Evolutionary conservation across 1,140 invertebrate species (phyloP).

Genomic region (Choristoneura fumiferana): DNA sequence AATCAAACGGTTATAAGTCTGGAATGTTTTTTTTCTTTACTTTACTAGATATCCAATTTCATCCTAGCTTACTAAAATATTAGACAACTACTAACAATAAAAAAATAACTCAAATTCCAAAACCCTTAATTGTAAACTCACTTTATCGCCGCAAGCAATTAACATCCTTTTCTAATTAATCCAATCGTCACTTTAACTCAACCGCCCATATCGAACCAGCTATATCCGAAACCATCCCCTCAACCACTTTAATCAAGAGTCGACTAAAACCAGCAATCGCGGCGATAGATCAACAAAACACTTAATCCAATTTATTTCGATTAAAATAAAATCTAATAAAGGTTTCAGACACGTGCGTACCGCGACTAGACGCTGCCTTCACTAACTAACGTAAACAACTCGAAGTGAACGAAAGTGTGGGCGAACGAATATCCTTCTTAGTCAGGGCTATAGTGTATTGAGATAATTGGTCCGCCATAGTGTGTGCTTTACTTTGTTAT

Average conservation of each 20-base stretch:
- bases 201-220: too few species aligned
- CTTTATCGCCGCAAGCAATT: conserved; percentile 10
- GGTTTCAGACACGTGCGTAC: neutral
- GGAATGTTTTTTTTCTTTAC: too few species aligned
- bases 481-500: too few species aligned
- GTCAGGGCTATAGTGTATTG: conserved; percentile 2
- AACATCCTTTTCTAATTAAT: conserved; percentile 4
- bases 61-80: too few species aligned
- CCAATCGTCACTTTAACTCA: conserved; percentile 12
- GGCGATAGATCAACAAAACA: too few species aligned
- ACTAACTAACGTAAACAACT: conserved; percentile 9
- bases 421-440: conserved; percentile 1
- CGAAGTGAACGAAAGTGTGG: conserved; percentile 10
- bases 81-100: too few species aligned
- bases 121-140: neutral
- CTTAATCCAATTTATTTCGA: conserved; percentile 4
- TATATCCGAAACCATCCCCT: too few species aligned
- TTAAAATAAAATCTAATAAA: conserved; percentile 10
- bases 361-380: neutral
- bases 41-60: too few species aligned
- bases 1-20: too few species aligned
- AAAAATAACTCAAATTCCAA: too few species aligned
- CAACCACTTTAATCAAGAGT: too few species aligned
- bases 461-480: neutral
- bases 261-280: too few species aligned